Evolutionary conservation across 37 sponge, comb jelly and placozoan species (phyloP).

Genomic region (Aplysina aerophoba): DNA sequence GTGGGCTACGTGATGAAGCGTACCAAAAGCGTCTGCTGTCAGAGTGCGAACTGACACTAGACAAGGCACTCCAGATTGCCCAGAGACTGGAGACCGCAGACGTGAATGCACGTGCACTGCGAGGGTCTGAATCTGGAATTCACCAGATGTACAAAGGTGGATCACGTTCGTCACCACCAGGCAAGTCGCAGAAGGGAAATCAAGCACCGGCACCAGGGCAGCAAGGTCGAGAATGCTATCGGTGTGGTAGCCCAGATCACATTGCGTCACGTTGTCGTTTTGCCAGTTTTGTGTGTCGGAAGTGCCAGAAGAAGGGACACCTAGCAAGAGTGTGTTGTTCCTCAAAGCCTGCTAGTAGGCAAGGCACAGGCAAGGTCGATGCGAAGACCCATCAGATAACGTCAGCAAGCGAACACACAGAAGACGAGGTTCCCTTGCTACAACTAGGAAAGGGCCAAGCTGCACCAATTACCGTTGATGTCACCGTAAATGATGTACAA

Average conservation of each 20-base stretch:
- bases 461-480: not conserved
- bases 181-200: not conserved
- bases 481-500: not conserved
- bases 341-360: not conserved
- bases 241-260: conserved; percentile 24
- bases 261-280: not conserved
- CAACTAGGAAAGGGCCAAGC: not conserved
- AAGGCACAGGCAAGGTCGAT: not conserved
- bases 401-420: not conserved
- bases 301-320: conserved; percentile 44
- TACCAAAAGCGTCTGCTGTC: not conserved
- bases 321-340: conserved; percentile 18
- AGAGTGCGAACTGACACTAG: not conserved
- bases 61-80: not conserved
- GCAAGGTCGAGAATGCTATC: conserved; percentile 13
- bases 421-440: not conserved
- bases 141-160: not conserved
- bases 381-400: not conserved
- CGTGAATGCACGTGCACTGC: not conserved
- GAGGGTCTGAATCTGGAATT: not conserved
- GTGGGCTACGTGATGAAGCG: not conserved
- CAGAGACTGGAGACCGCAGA: not conserved
- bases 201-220: not conserved
- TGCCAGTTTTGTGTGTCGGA: not conserved
- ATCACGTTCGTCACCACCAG: not conserved